Evolutionary conservation across 2,888 invertebrate genomes (phyloP), one percentile per base, ranked within the genome.

Genomic region (Ornithoptera alexandrae): DNA sequence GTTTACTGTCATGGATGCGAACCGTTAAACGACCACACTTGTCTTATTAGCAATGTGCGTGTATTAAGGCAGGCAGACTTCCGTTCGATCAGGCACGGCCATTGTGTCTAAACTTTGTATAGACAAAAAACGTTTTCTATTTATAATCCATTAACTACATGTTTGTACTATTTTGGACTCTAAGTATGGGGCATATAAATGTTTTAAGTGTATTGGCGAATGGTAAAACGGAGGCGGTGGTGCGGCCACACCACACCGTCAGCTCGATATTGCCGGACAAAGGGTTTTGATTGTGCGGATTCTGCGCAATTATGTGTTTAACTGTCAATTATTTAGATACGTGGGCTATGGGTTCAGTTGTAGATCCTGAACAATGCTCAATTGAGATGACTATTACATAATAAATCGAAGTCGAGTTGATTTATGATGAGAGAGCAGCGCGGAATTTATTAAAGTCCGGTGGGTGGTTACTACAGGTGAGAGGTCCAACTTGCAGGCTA

Each of bases 31-130:
- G 80, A 79, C 73, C 73, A 76, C 81, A 81, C 84, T 84, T 87
- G 87, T 85, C 86, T 83, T 85, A 87, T 88, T 87, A 88, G 85
- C 85, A 87, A 88, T 87, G 88, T 88, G 78, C 79, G 78, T 79
- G 76, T 73, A 81, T 83, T 80, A 77, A 81, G 77, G 81, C 84
- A 83, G 80, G 80, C 81, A 81, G 81, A 81, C 83, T 81, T 75
- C 80, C 81, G 86, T 84, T 86, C 88, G 87, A 87, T 87, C 83
- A 82, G 83, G 84, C 84, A 82, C 84, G 85, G 88, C 86, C 85
- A 86, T 84, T 87, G 84, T 80, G 85, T 84, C 78, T 76, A 76
- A 76, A 77, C 78, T 77, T 72, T 67, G 72, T 77, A 72, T 68
- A 71, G 74, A 59, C 57, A 74, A 72, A 62, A 53, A 77, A 80